Conservation (phyloP, 2,113 vertebrate genomes). For the Neolamprologus modestus region DNA sequence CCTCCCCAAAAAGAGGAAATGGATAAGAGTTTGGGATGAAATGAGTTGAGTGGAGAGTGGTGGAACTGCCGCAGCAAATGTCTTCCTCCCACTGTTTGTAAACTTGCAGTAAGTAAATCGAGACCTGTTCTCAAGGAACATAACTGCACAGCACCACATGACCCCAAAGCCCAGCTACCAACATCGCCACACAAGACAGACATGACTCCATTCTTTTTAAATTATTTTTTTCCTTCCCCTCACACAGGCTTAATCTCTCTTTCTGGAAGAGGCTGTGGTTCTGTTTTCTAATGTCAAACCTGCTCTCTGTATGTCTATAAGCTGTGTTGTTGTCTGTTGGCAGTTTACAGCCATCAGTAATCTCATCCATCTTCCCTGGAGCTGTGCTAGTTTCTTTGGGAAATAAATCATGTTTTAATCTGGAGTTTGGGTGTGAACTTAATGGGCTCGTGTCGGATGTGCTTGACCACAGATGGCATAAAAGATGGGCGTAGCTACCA, state of each 20-base stretch:
- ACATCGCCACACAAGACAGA: constrained; percentile 57
- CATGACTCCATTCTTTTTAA: background rate
- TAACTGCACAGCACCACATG: constrained; percentile 57
- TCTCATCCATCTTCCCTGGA: background rate
- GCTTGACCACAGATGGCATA: background rate
- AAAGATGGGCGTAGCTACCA: background rate
- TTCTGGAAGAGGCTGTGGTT: constrained; percentile 27
- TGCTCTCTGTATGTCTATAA: background rate
- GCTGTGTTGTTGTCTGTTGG: background rate
- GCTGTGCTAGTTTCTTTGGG: background rate
- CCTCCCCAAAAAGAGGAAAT: constrained; percentile 38
- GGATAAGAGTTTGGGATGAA: constrained; percentile 56
- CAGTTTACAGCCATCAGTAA: background rate
- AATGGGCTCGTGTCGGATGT: background rate
- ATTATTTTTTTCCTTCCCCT: background rate
- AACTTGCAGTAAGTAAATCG: constrained; percentile 68
- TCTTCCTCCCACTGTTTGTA: constrained; percentile 58
- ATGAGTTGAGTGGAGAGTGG: constrained; percentile 58
- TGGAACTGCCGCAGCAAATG: constrained; percentile 60
- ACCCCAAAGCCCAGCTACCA: constrained; percentile 47
- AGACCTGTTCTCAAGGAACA: constrained; percentile 41
- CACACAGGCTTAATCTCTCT: constrained; percentile 18
- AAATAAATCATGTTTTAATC: background rate
- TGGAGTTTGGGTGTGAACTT: background rate
- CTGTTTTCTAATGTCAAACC: background rate